phyloP scores from a whole-genome alignment of 2,113 vertebrate species.

The Brachypteracias leptosomus region DNA sequence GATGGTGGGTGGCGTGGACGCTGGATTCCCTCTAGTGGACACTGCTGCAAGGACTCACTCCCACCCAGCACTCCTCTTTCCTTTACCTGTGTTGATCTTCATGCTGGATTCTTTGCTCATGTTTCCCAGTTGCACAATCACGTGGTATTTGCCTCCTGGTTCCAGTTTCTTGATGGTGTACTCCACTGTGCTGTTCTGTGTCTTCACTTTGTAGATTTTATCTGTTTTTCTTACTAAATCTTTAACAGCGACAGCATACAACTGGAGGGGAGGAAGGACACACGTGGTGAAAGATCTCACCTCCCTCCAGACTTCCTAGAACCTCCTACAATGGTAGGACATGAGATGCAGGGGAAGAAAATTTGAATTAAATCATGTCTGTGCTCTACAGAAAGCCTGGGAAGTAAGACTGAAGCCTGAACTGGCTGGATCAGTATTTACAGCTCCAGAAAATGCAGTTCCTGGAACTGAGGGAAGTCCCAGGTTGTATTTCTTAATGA shows the following conservation, averaged over 20 bases:
- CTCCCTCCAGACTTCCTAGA: background rate
- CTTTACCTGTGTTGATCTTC: slow-evolving; percentile 88
- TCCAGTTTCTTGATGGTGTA: slow-evolving; percentile 86
- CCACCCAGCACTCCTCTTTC: background rate
- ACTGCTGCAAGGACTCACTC: background rate
- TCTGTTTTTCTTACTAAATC: slow-evolving; percentile 89
- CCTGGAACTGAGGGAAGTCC: background rate
- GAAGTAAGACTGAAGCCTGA: background rate
- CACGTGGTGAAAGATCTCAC: background rate
- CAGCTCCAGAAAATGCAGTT: background rate
- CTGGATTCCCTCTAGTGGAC: background rate
- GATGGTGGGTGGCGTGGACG: background rate
- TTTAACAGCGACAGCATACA: slow-evolving; percentile 85
- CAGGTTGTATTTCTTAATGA: background rate
- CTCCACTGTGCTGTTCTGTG: slow-evolving; percentile 90
- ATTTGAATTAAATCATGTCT: background rate
- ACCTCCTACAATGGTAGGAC: background rate
- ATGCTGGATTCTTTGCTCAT: slow-evolving; percentile 95
- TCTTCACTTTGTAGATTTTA: slow-evolving; percentile 87
- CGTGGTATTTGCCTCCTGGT: slow-evolving; percentile 88
- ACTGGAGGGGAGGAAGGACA: slow-evolving; percentile 66
- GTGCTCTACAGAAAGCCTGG: background rate
- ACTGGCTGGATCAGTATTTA: background rate
- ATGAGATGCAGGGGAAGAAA: fast-evolving
- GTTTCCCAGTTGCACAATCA: slow-evolving; percentile 90